Evolutionary conservation across 2,888 invertebrate species (phyloP), one percentile per base, ranked within the genome.

Genomic region (Pyralis farinalis): DNA sequence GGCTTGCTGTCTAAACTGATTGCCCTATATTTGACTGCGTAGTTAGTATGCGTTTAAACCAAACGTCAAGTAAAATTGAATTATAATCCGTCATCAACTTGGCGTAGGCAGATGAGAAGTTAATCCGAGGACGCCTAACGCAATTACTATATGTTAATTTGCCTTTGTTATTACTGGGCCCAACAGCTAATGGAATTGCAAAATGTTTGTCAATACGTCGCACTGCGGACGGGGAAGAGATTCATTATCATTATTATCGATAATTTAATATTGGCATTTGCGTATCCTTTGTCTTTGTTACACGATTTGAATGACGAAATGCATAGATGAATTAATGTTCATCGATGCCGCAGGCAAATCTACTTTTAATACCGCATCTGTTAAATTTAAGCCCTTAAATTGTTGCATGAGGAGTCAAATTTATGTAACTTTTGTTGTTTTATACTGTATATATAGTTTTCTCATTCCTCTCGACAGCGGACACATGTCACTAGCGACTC

Each of bases 101-200:
- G 43, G 58, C 58, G 65, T 65, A 61, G 59, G 65, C 59, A 55
- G 62, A 67, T 62, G 62, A 63, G 63, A 64, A 68, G 56, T 63
- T 63, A 67, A 77, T 71, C 70, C 60, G 52, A 63, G 58, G 61
- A 59, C 60, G 58, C 51, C 57, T 64, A 70, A 71, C 61, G 53
- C 58, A 68, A 74, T 73, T 73, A 68, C 53, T 47, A 58, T 70
- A 75, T 71, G 71, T 67, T 71, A 74, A 71, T 71, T 71, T 58
- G 25, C 51, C 53, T 62, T 66, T 70, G 65, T 68, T 64, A 55
- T 53, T 58, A 47, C 53, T 56, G 49, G 49, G 52, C 40, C 51
- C 42, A 41, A 46, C 49, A 44, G 40, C 51, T 56, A 63, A 58
- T 54, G 43, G 54, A 46, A 52, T 61, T 60, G 52, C 50, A 48